These are phyloP conservation scores for Bombylius discolor DNA, from an alignment of 2,888 invertebrate species.

Conservation along the genomic window DNA sequence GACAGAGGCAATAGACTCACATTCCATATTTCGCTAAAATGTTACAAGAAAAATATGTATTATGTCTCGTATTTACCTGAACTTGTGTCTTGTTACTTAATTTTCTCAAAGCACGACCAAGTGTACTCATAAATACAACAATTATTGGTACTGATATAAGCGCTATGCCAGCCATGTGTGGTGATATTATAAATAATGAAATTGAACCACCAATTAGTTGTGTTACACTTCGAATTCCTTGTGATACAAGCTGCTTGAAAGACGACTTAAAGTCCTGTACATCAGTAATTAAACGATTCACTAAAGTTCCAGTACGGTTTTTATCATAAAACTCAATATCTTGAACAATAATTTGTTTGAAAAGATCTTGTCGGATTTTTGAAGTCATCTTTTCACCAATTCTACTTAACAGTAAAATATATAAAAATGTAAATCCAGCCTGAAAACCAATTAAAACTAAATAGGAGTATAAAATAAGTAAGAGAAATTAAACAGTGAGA, in stretches of 20 bases:
- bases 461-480: background rate
- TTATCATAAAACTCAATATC: constrained; percentile 85
- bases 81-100: constrained; percentile 70
- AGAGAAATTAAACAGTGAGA: too few species aligned
- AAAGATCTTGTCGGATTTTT: constrained; percentile 67
- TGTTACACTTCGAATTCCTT: constrained; percentile 74
- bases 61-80: too few species aligned
- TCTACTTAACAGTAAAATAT: constrained; percentile 74
- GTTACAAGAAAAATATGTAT: too few species aligned
- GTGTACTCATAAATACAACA: constrained; percentile 67
- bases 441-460: constrained; percentile 34
- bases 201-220: constrained; percentile 51
- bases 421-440: constrained; percentile 77
- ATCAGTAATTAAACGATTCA: constrained; percentile 82
- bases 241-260: constrained; percentile 86
- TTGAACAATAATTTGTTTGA: constrained; percentile 69
- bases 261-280: constrained; percentile 96
- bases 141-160: constrained; percentile 75
- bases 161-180: constrained; percentile 75
- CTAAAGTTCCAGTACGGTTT: constrained; percentile 81
- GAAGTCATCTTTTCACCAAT: constrained; percentile 81
- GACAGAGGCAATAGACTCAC: too few species aligned
- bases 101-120: constrained; percentile 64
- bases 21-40: too few species aligned
- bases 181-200: constrained; percentile 69